Evolutionary conservation across 2,113 vertebrate genomes (phyloP).

Genomic region (Phocoena sinus): DNA sequence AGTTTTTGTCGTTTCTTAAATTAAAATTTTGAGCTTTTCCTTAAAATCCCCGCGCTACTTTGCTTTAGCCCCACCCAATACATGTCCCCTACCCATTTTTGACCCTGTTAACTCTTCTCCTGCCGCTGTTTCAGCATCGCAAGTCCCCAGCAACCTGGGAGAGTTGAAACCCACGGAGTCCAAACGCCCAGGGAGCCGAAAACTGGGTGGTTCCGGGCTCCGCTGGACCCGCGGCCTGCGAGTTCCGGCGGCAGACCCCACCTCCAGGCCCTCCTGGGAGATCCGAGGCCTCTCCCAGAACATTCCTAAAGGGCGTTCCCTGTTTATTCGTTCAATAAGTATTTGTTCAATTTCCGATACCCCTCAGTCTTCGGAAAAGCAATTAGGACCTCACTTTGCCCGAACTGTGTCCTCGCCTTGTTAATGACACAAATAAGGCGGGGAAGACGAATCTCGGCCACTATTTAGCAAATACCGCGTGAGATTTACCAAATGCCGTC

Average conservation of each 20-base stretch:
- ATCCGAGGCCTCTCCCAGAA: neutral
- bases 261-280: neutral
- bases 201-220: neutral
- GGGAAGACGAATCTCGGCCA: neutral
- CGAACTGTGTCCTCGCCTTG: neutral
- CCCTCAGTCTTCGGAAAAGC: neutral
- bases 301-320: neutral
- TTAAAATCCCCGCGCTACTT: neutral
- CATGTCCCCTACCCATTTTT: neutral
- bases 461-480: neutral
- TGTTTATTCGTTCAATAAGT: neutral
- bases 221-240: fast-evolving
- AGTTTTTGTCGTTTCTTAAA: neutral
- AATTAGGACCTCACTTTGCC: neutral
- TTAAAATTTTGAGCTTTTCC: neutral
- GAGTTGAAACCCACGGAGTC: neutral
- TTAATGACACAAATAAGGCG: fast-evolving
- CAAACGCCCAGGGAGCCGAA: neutral
- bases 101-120: neutral
- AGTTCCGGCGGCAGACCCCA: fast-evolving
- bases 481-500: neutral
- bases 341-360: neutral
- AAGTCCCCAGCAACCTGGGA: neutral
- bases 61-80: neutral
- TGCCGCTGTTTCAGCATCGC: neutral